These are phyloP conservation scores for Drosophila orosa DNA, from an alignment of 1,140 invertebrate genomes.

Conservation along the genomic window DNA sequence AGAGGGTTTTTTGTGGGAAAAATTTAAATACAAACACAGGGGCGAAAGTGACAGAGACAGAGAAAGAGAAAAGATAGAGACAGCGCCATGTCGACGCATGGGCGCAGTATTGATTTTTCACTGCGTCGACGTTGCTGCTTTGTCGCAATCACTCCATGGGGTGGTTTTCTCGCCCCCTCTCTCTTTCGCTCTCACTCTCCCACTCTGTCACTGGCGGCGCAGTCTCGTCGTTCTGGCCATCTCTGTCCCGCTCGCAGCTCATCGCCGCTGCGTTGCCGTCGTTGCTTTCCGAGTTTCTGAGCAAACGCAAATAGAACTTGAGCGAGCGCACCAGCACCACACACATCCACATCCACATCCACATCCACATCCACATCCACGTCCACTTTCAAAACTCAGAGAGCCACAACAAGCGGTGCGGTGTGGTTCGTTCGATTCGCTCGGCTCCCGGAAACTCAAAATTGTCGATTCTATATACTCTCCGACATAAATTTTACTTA, in stretches of 20 bases:
- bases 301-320: constrained; percentile 81
- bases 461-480: constrained; percentile 1
- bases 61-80: background rate
- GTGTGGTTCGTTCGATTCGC: constrained; percentile 30
- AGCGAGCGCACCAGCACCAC: constrained; percentile 48
- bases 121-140: constrained; percentile 73
- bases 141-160: constrained; percentile 74
- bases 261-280: constrained; percentile 39
- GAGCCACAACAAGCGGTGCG: constrained; percentile 44
- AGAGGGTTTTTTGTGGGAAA: background rate
- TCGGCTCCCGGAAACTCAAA: constrained; percentile 12
- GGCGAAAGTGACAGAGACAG: constrained; percentile 6
- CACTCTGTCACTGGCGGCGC: constrained; percentile 6
- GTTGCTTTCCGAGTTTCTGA: constrained; percentile 63
- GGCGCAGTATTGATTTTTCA: constrained; percentile 84
- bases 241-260: constrained; percentile 5
- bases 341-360: constrained; percentile 6
- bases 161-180: constrained; percentile 64
- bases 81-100: constrained; percentile 75
- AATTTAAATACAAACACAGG: constrained; percentile 3
- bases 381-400: constrained; percentile 16
- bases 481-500: background rate
- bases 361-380: constrained; percentile 6
- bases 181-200: constrained; percentile 3
- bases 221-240: constrained; percentile 31